Evolutionary conservation across 30 jellyfish, hydroid and myxozoan genomes (phyloP), one percentile per base, ranked within the genome.

Genomic region (Mastigias papua): DNA sequence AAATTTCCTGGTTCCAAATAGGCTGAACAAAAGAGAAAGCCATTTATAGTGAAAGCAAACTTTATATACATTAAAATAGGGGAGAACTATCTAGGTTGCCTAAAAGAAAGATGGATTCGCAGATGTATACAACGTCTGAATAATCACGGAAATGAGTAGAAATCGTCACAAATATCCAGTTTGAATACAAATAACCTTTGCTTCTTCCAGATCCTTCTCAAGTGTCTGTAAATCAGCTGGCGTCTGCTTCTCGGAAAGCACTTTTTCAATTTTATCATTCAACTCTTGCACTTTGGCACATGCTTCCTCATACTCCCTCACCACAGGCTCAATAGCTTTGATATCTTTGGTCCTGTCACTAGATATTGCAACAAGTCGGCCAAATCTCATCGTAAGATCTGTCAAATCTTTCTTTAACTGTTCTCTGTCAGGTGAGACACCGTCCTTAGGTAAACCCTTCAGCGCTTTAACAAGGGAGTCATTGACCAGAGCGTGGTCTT

Each of bases 261-360:
- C 94, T 33, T 76, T 86, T 76, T 83, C 98, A 25, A 78, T 91
- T 34, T 78, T 92, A 26, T 48, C 67, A 37, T 82, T 89, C 67
- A 78, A 51, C 13, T 58, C 72, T 48, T 46, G 85, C 33, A 86
- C 91, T n/a, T 93, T 96, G 20, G 58, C 46, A 28, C 80, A 28
- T 0, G 37, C 20, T 16, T 86, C 95, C 25, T 79, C 78, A 42
- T 80, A 91, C 27, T 78, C 94, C 48, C 80, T 64, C 13, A 91
- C 90, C 28, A 89, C 42, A 0, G 98, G 98, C 72, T 84, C 96
- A 29, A 94, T 31, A 10, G 84, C 95, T 22, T 86, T 80, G 9
- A 94, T 89, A 34, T 65, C 72, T 34, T 60, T 79, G n/a, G 37
- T 72, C 15, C 97, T 68, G 10, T 88, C 86, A 29, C 77, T 89